Conservation (phyloP, 2,113 vertebrate genomes). For the Engystomops pustulosus region DNA sequence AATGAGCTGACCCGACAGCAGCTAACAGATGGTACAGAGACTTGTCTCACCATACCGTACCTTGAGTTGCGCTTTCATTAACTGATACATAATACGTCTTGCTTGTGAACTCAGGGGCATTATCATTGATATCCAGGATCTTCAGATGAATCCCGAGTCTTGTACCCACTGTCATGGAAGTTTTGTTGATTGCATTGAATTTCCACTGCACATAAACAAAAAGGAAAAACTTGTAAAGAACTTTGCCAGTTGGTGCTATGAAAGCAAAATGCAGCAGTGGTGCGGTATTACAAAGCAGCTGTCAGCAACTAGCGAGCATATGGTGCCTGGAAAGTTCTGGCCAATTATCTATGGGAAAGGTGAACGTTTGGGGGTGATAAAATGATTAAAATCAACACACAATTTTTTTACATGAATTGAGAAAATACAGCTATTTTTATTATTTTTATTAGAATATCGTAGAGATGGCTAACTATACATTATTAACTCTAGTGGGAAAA, state of each 20-base stretch:
- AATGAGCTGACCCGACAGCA: conserved; percentile 36
- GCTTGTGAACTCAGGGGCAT: conserved; percentile 60
- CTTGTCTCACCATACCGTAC: conserved; percentile 57
- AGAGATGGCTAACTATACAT: no score
- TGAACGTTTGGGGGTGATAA: conserved; percentile 16
- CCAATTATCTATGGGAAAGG: conserved; percentile 15
- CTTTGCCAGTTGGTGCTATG: neutral
- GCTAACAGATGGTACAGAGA: conserved; percentile 33
- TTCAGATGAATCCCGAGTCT: conserved; percentile 62
- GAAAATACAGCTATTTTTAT: no score
- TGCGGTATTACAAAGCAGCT: neutral
- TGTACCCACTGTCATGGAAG: neutral
- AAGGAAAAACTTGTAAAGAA: conserved; percentile 8
- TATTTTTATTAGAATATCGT: no score
- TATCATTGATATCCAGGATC: conserved; percentile 67
- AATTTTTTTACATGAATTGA: neutral
- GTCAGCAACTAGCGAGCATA: neutral
- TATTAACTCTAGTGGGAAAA: no score
- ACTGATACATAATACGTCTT: conserved; percentile 42
- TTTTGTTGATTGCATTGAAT: conserved; percentile 57
- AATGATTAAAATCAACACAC: neutral
- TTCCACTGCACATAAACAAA: conserved; percentile 55
- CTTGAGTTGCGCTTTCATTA: conserved; percentile 63
- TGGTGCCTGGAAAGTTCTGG: neutral
- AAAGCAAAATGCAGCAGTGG: neutral